Evolutionary conservation across 30 jellyfish, hydroid and myxozoan genomes (phyloP), one percentile per base, ranked within the genome.

Genomic region (Cassiopea andromeda): DNA sequence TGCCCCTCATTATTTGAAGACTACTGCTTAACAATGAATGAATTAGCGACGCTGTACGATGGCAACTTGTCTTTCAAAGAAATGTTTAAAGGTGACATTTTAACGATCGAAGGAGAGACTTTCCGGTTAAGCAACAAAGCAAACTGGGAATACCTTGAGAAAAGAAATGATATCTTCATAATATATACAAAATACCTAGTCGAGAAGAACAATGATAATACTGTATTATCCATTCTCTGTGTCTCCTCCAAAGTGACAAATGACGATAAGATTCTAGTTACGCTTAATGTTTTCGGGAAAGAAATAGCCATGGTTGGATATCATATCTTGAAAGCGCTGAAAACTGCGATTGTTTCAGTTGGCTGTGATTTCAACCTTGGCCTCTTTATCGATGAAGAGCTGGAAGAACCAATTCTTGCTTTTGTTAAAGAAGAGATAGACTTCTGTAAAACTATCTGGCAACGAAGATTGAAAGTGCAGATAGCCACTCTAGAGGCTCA

Each of bases 81-180:
- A 14, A 70, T 71, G 73, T 83, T 83, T 44, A 73, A 43, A 44
- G 91, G 91, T 48, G 91, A 83, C 59, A 68, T 83, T 16, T 44
- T 83, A 47, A 69, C 83, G 77, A 83, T 83, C 15, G 91, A 83
- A 83, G 91, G 91, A 46, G 91, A 83, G 69, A 83, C 84, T 19
- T 70, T 83, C 48, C 79, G 44, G 14, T 57, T 81, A 82, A 61
- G 27, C 82, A 69, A 38, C 8, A 17, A 47, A 1, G 80, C 46
- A 16, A 81, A 81, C 82, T 67, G 90, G 82, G 81, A 81, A 16
- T 8, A 16, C 79, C 90, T 81, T 9, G 90, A 68, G 44, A 66
- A 69, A 67, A 81, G 90, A 67, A 64, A 69, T 2, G 90, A 81
- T 9, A 69, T 81, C 1, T 81, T 27, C 57, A 19, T 81, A 46